Conservation (phyloP, 2,113 vertebrate genomes). For the Lasiurus borealis region DNA sequence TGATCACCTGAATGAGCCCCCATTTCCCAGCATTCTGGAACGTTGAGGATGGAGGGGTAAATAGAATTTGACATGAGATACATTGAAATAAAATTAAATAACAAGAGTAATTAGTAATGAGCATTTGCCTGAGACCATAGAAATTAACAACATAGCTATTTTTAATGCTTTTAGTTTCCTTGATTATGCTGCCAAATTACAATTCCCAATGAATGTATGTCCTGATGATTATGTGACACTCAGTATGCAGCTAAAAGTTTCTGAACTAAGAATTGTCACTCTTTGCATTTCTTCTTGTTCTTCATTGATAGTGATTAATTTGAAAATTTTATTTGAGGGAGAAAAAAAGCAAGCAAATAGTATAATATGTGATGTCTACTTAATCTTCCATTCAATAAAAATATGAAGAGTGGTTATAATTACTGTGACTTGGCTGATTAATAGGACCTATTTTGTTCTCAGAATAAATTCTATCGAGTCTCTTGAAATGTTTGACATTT, state of each 20-base stretch:
- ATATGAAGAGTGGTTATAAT: neutral
- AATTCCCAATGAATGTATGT: neutral
- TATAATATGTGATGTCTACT: neutral
- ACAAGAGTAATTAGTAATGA: neutral
- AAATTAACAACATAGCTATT: neutral
- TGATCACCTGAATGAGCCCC: neutral
- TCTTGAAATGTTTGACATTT: neutral
- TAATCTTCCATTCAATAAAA: slow-evolving; percentile 2
- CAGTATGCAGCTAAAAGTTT: neutral
- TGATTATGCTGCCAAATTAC: neutral
- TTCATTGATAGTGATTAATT: neutral
- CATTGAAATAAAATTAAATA: neutral
- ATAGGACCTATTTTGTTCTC: neutral
- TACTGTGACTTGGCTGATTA: neutral
- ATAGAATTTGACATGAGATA: neutral
- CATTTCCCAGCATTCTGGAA: neutral
- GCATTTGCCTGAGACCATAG: neutral
- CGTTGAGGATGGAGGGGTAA: neutral
- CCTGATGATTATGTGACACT: neutral
- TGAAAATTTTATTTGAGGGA: neutral
- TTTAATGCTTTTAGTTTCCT: neutral
- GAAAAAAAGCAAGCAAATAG: neutral
- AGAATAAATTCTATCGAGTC: neutral
- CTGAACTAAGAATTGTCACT: neutral
- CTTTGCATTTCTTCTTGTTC: neutral